phyloP scores from a whole-genome alignment of 2,113 vertebrate genomes.

The Neotoma lepida region DNA sequence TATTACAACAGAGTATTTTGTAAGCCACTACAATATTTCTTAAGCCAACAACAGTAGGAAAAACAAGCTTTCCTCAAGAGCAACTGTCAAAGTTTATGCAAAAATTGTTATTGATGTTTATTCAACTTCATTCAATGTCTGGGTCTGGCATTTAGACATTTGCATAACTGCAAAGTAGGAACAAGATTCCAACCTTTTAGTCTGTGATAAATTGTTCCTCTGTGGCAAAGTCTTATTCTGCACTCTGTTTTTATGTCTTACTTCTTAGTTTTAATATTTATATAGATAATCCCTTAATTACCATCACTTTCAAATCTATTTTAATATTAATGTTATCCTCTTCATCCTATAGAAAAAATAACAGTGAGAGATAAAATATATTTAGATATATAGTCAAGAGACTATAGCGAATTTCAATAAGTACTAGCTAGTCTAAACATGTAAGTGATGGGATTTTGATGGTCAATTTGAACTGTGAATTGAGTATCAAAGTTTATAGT shows the following conservation, averaged over 20 bases:
- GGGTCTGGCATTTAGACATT: conserved; percentile 43
- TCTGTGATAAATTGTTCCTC: conserved; percentile 9
- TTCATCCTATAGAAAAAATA: conserved; percentile 31
- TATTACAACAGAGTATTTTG: conserved; percentile 66
- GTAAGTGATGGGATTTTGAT: neutral
- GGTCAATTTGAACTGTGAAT: conserved; percentile 21
- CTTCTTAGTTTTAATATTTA: neutral
- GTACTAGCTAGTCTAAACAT: neutral
- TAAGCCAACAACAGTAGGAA: conserved; percentile 73
- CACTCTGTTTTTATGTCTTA: conserved; percentile 21
- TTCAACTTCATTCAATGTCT: conserved; percentile 64
- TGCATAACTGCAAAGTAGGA: conserved; percentile 51
- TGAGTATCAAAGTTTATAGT: neutral
- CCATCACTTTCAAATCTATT: neutral
- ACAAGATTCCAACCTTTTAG: conserved; percentile 37
- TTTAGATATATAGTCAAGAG: neutral
- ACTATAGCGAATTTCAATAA: conserved; percentile 9
- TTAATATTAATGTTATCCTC: neutral
- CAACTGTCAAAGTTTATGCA: conserved; percentile 71
- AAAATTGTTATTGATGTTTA: conserved; percentile 74
- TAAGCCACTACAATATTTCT: conserved; percentile 53
- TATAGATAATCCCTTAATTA: neutral
- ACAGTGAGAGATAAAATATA: neutral
- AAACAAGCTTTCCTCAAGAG: conserved; percentile 70
- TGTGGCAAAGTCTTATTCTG: neutral